Evolutionary conservation across 2,888 invertebrate genomes (phyloP).

Genomic region (Limnephilus lunatus): DNA sequence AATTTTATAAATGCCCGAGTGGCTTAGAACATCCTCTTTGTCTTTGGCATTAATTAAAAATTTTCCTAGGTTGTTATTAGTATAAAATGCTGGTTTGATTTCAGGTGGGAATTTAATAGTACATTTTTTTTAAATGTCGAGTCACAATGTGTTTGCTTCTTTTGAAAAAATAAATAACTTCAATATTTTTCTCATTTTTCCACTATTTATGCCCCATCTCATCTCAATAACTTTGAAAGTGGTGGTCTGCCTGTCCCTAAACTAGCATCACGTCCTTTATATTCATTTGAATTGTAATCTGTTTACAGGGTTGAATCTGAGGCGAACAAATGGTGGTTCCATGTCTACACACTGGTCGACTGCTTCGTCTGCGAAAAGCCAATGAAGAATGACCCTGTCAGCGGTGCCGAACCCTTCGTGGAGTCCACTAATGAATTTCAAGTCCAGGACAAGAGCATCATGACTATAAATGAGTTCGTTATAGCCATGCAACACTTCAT

Average conservation of each 20-base stretch:
- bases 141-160: no score
- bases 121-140: no score
- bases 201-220: not conserved
- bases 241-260: not conserved
- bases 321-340: slow-evolving; percentile 94
- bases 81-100: no score
- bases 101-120: no score
- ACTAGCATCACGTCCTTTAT: not conserved
- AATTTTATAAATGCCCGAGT: no score
- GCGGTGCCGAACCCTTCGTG: not conserved
- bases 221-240: not conserved
- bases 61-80: no score
- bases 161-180: not conserved
- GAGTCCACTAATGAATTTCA: not conserved
- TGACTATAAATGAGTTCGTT: slow-evolving; percentile 69
- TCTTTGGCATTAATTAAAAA: no score
- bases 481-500: slow-evolving; percentile 87
- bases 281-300: slow-evolving; percentile 27
- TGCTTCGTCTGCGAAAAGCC: slow-evolving; percentile 74
- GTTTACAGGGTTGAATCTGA: slow-evolving; percentile 79
- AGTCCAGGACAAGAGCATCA: slow-evolving; percentile 13
- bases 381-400: slow-evolving; percentile 18
- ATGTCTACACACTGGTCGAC: slow-evolving; percentile 85
- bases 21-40: no score
- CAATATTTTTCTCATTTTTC: not conserved